Percentiles rank a stretch among this genome's conserved stretches.
Evolutionary conservation across 2,797 vertebrate species (phyloP).

Genomic region (Sardinella longiceps): DNA sequence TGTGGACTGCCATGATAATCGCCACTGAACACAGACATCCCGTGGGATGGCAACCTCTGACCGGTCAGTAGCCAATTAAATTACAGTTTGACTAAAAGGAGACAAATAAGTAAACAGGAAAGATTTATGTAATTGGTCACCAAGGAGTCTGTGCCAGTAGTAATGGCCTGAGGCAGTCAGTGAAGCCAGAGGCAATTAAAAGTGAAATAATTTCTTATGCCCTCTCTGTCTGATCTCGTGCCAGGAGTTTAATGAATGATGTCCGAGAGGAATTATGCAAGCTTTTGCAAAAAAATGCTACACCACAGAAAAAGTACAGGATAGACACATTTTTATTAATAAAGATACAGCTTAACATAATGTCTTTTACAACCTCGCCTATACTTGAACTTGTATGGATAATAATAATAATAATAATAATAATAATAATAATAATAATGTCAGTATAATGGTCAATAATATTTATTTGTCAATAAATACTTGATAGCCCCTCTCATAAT

Average conservation of each 20-base stretch:
- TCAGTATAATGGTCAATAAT: slow-evolving; percentile 21
- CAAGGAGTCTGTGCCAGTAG: not conserved
- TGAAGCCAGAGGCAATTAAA: not conserved
- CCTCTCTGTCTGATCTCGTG: not conserved
- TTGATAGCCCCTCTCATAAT: slow-evolving; percentile 7
- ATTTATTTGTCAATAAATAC: slow-evolving; percentile 21
- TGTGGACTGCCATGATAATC: not conserved
- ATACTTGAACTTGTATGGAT: not conserved
- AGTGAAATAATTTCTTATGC: not conserved
- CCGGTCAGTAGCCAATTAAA: slow-evolving; percentile 14
- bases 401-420: slow-evolving; percentile 23
- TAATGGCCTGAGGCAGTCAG: not conserved
- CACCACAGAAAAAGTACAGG: not conserved
- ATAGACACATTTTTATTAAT: slow-evolving; percentile 23
- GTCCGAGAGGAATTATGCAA: not conserved
- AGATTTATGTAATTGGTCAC: slow-evolving; percentile 21
- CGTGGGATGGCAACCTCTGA: not conserved
- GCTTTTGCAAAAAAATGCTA: not conserved
- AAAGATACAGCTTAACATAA: slow-evolving; percentile 24
- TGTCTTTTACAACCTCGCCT: slow-evolving; percentile 14
- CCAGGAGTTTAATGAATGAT: not conserved
- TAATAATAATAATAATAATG: slow-evolving; percentile 31
- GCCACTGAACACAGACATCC: not conserved
- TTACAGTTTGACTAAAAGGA: not conserved
- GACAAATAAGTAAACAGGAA: not conserved